A percentile compares a stretch with the other conserved stretches of the same genome.
Conservation (phyloP, 2,797 vertebrate genomes). For the Eulemur mongoz region DNA sequence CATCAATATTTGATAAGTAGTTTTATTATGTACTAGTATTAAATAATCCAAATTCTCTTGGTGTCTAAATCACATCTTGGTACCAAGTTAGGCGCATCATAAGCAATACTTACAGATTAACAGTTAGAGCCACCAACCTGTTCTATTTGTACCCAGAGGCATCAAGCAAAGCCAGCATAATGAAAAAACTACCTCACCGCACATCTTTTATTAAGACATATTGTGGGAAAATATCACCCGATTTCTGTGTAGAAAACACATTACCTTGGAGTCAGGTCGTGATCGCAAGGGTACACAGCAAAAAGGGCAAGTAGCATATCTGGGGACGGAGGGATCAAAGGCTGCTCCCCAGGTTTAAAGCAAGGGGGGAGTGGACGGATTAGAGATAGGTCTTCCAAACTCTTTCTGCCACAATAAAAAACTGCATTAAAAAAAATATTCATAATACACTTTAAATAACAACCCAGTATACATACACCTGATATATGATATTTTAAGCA, state of each 20-base stretch:
- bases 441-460: not conserved
- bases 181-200: not conserved
- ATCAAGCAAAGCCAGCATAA: not conserved
- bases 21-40: slow-evolving; percentile 73
- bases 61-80: slow-evolving; percentile 64
- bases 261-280: not conserved
- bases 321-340: not conserved
- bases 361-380: not conserved
- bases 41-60: slow-evolving; percentile 77
- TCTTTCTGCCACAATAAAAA: not conserved
- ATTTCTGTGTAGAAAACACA: not conserved
- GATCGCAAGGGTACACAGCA: not conserved
- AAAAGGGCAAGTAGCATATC: not conserved
- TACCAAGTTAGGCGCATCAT: slow-evolving; percentile 44
- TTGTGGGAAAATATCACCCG: not conserved
- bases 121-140: not conserved
- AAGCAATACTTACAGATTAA: slow-evolving; percentile 52
- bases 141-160: slow-evolving; percentile 20
- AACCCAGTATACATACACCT: not conserved
- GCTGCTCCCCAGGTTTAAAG: not conserved
- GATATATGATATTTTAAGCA: not conserved
- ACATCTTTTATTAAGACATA: not conserved
- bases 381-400: not conserved
- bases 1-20: slow-evolving; percentile 71
- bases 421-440: not conserved